Conservation (phyloP, 2,888 invertebrate genomes). For the Plebejus argus region DNA sequence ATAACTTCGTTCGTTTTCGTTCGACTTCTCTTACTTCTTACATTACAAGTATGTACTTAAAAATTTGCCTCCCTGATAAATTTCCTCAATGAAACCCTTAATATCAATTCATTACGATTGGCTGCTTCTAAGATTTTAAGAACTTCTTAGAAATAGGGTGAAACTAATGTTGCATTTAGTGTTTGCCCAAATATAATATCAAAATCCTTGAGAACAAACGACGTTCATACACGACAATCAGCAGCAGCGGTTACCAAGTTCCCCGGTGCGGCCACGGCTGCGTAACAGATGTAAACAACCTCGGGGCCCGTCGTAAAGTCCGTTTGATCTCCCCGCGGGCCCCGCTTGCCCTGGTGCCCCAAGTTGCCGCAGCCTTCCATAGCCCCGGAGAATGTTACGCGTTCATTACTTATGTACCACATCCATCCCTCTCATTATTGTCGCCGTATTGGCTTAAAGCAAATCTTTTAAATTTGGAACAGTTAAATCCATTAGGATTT, state of each 20-base stretch:
- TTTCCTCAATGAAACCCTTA: too few relatives aligned
- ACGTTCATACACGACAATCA: slow-evolving; percentile 40
- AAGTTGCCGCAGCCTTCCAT: slow-evolving; percentile 35
- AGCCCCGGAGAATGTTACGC: slow-evolving; percentile 76
- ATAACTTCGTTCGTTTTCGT: too few relatives aligned
- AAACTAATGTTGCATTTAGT: not conserved
- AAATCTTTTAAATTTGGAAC: not conserved
- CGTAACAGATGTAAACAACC: slow-evolving; percentile 80
- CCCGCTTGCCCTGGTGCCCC: slow-evolving; percentile 14
- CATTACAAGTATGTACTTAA: not conserved
- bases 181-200: slow-evolving; percentile 11
- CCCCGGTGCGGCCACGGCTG: slow-evolving; percentile 65
- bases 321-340: slow-evolving; percentile 73
- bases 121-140: not conserved
- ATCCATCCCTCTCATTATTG: slow-evolving; percentile 58
- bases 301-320: slow-evolving; percentile 73
- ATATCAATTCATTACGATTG: not conserved
- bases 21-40: too few relatives aligned
- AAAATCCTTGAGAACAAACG: slow-evolving; percentile 32
- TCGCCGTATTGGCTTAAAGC: slow-evolving; percentile 18
- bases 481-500: not conserved
- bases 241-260: slow-evolving; percentile 69
- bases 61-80: not conserved
- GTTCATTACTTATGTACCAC: slow-evolving; percentile 74
- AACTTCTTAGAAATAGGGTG: not conserved